Evolutionary conservation across 2,888 invertebrate species (phyloP).

Genomic region (Scaptomyza caliginosa): DNA sequence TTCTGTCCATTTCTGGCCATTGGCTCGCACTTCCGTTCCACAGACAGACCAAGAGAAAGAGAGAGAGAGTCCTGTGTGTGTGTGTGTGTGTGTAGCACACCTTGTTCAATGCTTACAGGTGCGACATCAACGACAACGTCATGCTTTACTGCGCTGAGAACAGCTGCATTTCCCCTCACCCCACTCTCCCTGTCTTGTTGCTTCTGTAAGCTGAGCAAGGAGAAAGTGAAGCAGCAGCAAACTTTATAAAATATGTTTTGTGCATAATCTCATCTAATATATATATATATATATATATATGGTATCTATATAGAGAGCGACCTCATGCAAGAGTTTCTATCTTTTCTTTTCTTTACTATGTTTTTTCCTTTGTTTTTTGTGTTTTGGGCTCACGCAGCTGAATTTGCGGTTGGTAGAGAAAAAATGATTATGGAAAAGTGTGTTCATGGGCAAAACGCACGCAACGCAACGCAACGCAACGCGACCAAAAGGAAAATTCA

Average conservation of each 20-base stretch:
- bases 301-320: slow-evolving; percentile 18
- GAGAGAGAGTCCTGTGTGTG: slow-evolving; percentile 32
- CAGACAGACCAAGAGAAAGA: slow-evolving; percentile 3
- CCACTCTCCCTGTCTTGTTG: slow-evolving; percentile 2
- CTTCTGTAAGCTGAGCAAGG: slow-evolving; percentile 19
- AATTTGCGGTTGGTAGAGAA: slow-evolving; percentile 1
- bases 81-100: slow-evolving; percentile 8
- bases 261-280: slow-evolving; percentile 25
- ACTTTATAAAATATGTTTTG: slow-evolving; percentile 53
- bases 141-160: slow-evolving; percentile 48
- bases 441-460: slow-evolving; percentile 62
- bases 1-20: slow-evolving; percentile 69
- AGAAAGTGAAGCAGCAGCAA: slow-evolving; percentile 69
- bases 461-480: slow-evolving; percentile 54
- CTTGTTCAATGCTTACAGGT: slow-evolving; percentile 50
- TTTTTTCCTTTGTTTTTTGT: background rate
- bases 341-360: slow-evolving; percentile 40
- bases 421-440: slow-evolving; percentile 68
- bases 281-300: background rate
- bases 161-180: slow-evolving; percentile 41
- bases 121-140: slow-evolving; percentile 21
- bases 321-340: slow-evolving; percentile 23
- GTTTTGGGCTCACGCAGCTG: slow-evolving; percentile 60
- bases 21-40: slow-evolving; percentile 72
- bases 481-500: slow-evolving; percentile 49